Conservation (phyloP, 2,888 invertebrate genomes). For the Loripinus fragilis region DNA sequence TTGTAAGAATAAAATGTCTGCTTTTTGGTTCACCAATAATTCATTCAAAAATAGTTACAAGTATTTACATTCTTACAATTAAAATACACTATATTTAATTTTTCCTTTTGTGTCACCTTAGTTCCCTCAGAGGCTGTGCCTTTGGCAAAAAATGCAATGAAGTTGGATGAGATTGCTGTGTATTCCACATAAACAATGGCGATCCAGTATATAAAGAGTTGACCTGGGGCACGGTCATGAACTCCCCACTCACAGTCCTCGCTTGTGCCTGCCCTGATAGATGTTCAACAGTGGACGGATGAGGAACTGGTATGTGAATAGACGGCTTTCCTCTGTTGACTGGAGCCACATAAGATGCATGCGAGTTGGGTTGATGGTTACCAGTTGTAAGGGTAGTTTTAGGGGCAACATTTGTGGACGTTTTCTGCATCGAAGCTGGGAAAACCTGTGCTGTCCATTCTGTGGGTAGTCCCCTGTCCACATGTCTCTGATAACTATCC, state of each 20-base stretch:
- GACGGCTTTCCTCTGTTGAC: neutral
- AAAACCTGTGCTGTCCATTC: neutral
- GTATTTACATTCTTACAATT: too few relatives aligned
- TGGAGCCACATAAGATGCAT: neutral
- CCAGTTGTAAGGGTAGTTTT: neutral
- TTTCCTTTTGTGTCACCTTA: too few relatives aligned
- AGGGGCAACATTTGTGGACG: neutral
- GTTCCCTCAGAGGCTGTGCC: too few relatives aligned
- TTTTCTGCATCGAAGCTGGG: neutral
- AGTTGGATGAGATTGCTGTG: neutral
- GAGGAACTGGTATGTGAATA: neutral
- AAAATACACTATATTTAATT: too few relatives aligned
- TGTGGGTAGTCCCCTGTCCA: neutral
- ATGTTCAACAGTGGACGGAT: neutral
- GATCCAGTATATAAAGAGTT: neutral
- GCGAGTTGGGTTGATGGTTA: neutral
- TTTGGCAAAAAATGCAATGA: neutral
- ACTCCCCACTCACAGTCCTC: neutral
- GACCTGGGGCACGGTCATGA: neutral
- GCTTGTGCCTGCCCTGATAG: neutral
- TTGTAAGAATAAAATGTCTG: too few relatives aligned
- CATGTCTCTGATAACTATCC: neutral
- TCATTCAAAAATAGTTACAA: too few relatives aligned
- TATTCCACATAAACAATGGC: neutral
- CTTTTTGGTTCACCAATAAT: neutral